phyloP scores from a whole-genome alignment of 1,140 invertebrate genomes.

The Lepidurus couesii region DNA sequence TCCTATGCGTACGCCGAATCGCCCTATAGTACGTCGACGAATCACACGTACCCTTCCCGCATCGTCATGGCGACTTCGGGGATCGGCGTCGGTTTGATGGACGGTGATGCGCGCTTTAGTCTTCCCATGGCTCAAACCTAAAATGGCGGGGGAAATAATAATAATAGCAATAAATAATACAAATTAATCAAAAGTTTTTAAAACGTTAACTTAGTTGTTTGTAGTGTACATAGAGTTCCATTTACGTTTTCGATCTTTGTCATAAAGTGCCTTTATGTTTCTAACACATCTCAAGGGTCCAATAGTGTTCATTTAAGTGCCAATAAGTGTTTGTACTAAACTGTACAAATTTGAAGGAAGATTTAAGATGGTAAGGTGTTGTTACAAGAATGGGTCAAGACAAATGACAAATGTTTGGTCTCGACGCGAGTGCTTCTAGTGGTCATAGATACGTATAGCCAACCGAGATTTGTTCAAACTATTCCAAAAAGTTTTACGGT shows the following conservation, averaged over 20 bases:
- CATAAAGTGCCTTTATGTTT: no score
- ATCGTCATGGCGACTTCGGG: neutral
- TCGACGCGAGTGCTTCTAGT: constrained; percentile 10
- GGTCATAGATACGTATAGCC: neutral
- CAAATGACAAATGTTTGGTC: neutral
- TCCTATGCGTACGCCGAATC: neutral
- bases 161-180: neutral
- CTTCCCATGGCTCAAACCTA: constrained; percentile 11
- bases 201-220: neutral
- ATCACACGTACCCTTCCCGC: constrained; percentile 6
- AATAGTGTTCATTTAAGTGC: neutral
- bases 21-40: neutral
- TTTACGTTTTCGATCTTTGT: neutral
- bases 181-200: no score
- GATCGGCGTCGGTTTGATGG: neutral
- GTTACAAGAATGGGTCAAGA: neutral
- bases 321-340: neutral
- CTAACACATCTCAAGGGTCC: no score
- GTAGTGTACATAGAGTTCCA: neutral
- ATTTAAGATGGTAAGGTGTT: neutral
- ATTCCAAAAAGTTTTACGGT: neutral
- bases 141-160: neutral
- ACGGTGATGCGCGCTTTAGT: constrained; percentile 1
- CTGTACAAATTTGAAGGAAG: neutral
- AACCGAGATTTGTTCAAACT: neutral